Conservation (phyloP, 2,888 invertebrate genomes). For the Monopis laevigella region DNA sequence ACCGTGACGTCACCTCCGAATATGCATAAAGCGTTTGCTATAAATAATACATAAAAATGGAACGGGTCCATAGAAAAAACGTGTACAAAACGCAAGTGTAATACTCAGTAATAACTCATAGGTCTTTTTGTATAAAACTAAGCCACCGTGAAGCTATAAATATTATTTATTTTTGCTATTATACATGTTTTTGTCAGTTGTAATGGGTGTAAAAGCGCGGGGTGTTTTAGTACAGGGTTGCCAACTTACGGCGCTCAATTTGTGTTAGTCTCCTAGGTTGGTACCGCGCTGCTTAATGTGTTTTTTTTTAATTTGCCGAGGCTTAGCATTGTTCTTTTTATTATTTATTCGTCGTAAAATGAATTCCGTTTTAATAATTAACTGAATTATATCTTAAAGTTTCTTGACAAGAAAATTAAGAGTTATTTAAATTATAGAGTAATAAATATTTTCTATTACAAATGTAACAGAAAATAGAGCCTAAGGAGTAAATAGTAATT, state of each 20-base stretch:
- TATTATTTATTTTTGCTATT: conserved; percentile 68
- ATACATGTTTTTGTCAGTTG: conserved; percentile 64
- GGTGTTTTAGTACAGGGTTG: conserved; percentile 2
- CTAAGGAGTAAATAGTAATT: no score
- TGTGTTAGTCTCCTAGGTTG: no score
- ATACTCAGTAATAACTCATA: conserved; percentile 61
- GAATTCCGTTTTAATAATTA: no score
- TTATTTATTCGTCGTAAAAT: no score
- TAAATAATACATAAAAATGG: conserved; percentile 52
- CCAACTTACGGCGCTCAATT: background rate
- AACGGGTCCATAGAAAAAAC: conserved; percentile 37
- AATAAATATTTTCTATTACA: no score
- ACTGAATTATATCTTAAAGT: no score
- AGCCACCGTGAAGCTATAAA: conserved; percentile 67
- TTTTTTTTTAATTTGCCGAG: no score
- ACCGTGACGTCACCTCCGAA: conserved; percentile 57
- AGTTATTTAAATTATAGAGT: no score
- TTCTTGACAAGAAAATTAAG: no score
- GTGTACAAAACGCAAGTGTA: conserved; percentile 57
- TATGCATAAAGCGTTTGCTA: conserved; percentile 55
- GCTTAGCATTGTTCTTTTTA: no score
- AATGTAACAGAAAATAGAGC: no score
- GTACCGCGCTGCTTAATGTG: no score
- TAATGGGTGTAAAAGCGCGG: conserved; percentile 49
- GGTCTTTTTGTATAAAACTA: conserved; percentile 62